Base-by-base conservation (phyloP, 1,140 invertebrate genomes). In the Listronotus oregonensis region DNA sequence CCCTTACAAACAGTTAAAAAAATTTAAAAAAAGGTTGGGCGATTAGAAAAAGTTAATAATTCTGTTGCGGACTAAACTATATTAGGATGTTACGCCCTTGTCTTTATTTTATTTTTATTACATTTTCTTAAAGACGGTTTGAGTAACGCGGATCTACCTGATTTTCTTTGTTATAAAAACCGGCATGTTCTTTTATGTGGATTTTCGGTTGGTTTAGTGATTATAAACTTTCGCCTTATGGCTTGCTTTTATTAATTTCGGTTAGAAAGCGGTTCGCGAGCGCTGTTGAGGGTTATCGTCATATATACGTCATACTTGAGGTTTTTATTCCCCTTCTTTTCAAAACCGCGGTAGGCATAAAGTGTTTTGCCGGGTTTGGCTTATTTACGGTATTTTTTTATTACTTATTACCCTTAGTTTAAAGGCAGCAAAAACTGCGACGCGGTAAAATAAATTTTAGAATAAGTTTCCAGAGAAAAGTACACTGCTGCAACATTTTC, bases 101-200 rank as follows among this genome's bases (percentile, higher is more conserved):
- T 6, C 10, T 54, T 34, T 54, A 39, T 49, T 15, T 34, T 54
- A 54, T 37, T 37, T 61, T 51, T 61, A 61, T 61, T 40, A 37
- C n/a, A 12, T 14, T 50, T 61, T 61, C 49, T 63, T 63, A n/a
- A 21, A 55, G 57, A 12, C 6, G 51, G 14, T 54, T 51, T 32
- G 49, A 59, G 57, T 47, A 59, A 47, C 46, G 46, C 58, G 61
- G 37, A 67, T 58, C 57, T 67, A 73, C 69, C 69, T 73, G 67
- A 69, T 69, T 69, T 66, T 46, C 67, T 70, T 71, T 71, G 64
- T 69, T 57, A 68, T 68, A 68, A 71, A 71, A 71, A 71, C 52
- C 46, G 50, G 57, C 39, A 15, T 54, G 55, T 66, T 57, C 61
- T 66, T 69, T 64, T 62, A 67, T 56, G 67, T 67, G 70, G 64